These are phyloP conservation scores for Mus musculus DNA, from an alignment of 2,113 vertebrate species.

Conservation along the genomic window GRCm39 chr1:191134001-191134500, in stretches of 20 bases:
- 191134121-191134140: no score
- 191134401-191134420: neutral
- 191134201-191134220: neutral
- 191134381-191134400: neutral
- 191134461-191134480: constrained; percentile 21
- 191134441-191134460: neutral
- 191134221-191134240: neutral
- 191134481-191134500: neutral
- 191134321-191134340: neutral
- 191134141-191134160: no score
- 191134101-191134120: no score
- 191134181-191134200: neutral
- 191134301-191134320: neutral
- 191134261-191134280: neutral
- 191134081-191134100: no score
- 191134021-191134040: no score
- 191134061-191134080: no score
- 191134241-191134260: neutral
- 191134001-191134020: no score
- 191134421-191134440: neutral
- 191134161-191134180: neutral
- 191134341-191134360: neutral
- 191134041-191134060: no score
- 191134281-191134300: neutral
- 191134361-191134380: neutral